A percentile compares a stretch with the other conserved stretches of the same genome.
These are phyloP conservation scores for Sinodicranocentrus sp. DNA, from an alignment of 2,888 invertebrate genomes.

Conservation along the genomic window DNA sequence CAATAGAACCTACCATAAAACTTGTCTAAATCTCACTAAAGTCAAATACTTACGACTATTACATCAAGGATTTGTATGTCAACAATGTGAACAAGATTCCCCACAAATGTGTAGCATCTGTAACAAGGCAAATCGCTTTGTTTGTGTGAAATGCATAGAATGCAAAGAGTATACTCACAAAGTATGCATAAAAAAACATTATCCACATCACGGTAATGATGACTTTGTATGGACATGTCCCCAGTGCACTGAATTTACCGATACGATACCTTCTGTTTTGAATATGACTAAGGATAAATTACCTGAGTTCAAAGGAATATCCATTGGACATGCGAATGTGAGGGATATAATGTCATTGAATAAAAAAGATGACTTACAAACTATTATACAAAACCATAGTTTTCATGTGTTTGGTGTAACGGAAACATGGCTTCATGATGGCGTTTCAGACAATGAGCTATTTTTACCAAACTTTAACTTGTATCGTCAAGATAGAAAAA, in stretches of 20 bases:
- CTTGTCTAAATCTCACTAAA: background rate
- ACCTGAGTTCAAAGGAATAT: background rate
- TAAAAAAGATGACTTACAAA: constrained; percentile 24
- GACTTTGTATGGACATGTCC: constrained; percentile 2
- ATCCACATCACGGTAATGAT: background rate
- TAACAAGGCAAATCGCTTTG: background rate
- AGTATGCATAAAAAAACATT: background rate
- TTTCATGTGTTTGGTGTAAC: constrained; percentile 28
- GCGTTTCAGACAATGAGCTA: background rate
- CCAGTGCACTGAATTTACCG: background rate
- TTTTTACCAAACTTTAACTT: background rate
- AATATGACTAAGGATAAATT: too few species aligned
- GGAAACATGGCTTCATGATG: constrained; percentile 25
- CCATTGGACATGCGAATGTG: constrained; percentile 14
- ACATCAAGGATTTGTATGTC: background rate
- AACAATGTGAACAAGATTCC: background rate
- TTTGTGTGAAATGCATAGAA: background rate
- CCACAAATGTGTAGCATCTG: background rate
- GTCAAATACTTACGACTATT: background rate
- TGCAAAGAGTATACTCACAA: background rate
- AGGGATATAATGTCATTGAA: constrained; percentile 10
- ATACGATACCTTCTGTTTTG: too few species aligned
- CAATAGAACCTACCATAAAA: background rate
- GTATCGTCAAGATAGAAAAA: background rate
- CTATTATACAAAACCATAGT: background rate